These are phyloP conservation scores for Fistularia commersonii DNA, from an alignment of 2,797 vertebrate species.

Conservation along the genomic window DNA sequence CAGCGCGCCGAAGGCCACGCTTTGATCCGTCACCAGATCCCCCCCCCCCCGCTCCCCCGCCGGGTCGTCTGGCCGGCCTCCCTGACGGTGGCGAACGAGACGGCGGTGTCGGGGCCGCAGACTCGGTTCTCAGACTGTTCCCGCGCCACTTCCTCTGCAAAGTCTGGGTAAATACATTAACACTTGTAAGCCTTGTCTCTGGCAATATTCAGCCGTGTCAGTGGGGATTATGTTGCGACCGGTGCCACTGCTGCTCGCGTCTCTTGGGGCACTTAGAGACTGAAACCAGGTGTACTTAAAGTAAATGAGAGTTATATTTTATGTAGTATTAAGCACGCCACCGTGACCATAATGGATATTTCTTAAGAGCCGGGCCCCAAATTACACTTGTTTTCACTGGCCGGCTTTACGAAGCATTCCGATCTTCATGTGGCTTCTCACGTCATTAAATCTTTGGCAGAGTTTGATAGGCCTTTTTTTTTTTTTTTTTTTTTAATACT, in stretches of 20 bases:
- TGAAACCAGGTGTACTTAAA: conserved; percentile 19
- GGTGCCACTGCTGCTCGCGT: conserved; percentile 8
- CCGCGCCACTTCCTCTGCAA: conserved; percentile 40
- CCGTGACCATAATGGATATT: conserved; percentile 15
- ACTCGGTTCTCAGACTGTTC: conserved; percentile 35
- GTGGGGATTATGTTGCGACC: conserved; percentile 5
- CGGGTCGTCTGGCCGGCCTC: conserved; percentile 37
- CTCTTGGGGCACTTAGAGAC: conserved; percentile 1
- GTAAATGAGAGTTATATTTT: conserved; percentile 1
- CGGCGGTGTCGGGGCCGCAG: conserved; percentile 21
- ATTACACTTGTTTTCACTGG: conserved; percentile 51
- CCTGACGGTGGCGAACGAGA: conserved; percentile 29
- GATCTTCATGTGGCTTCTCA: conserved; percentile 45
- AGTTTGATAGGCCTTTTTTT: conserved; percentile 9
- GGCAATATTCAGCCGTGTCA: conserved; percentile 10
- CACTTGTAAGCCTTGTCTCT: conserved; percentile 44
- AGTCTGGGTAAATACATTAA: conserved; percentile 56
- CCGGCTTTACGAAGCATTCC: conserved; percentile 27
- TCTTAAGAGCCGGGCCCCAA: conserved; percentile 7
- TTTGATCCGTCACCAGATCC: conserved; percentile 49
- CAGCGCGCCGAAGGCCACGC: conserved; percentile 19
- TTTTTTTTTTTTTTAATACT: conserved; percentile 16
- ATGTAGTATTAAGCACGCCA: conserved; percentile 2
- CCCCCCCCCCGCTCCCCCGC: no score
- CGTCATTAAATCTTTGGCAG: conserved; percentile 50